Conservation (phyloP, 1,140 invertebrate genomes). For the Drosophila erecta region DNA sequence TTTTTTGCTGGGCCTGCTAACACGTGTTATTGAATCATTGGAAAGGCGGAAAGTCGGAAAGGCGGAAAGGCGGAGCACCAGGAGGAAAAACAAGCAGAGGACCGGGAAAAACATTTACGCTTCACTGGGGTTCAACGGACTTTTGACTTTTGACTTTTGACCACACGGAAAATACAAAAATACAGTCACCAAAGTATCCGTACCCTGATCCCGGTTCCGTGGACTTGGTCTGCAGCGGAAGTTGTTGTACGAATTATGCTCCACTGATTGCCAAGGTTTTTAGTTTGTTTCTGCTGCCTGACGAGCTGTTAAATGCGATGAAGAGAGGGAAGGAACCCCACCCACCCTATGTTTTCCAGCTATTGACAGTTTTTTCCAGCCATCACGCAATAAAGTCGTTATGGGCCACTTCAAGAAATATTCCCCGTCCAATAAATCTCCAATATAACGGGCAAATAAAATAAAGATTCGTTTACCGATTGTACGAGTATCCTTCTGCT, state of each 20-base stretch:
- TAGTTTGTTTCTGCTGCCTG: constrained; percentile 40
- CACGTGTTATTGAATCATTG: constrained; percentile 45
- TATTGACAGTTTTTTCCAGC: constrained; percentile 55
- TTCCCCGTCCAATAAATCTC: constrained; percentile 62
- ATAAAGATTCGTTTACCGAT: constrained; percentile 54
- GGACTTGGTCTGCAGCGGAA: constrained; percentile 56
- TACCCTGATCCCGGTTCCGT: constrained; percentile 22
- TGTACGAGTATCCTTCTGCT: constrained; percentile 11
- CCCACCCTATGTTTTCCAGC: not conserved
- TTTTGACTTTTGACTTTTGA: constrained; percentile 75
- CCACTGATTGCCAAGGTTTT: constrained; percentile 59
- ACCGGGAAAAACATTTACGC: constrained; percentile 65
- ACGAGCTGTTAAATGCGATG: constrained; percentile 67
- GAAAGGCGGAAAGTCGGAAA: constrained; percentile 42
- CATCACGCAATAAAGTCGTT: constrained; percentile 57
- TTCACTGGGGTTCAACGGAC: constrained; percentile 67
- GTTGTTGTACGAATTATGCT: constrained; percentile 77
- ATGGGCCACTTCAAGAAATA: constrained; percentile 64
- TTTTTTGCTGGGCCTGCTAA: constrained; percentile 24
- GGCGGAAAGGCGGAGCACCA: constrained; percentile 29
- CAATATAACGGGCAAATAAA: constrained; percentile 52
- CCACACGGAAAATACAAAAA: constrained; percentile 30
- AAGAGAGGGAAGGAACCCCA: not conserved
- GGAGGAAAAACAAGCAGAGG: constrained; percentile 16
- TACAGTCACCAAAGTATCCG: constrained; percentile 14